Evolutionary conservation across 2,888 invertebrate genomes (phyloP), one percentile per base, ranked within the genome.

Genomic region (Pyrrhosoma nymphula): DNA sequence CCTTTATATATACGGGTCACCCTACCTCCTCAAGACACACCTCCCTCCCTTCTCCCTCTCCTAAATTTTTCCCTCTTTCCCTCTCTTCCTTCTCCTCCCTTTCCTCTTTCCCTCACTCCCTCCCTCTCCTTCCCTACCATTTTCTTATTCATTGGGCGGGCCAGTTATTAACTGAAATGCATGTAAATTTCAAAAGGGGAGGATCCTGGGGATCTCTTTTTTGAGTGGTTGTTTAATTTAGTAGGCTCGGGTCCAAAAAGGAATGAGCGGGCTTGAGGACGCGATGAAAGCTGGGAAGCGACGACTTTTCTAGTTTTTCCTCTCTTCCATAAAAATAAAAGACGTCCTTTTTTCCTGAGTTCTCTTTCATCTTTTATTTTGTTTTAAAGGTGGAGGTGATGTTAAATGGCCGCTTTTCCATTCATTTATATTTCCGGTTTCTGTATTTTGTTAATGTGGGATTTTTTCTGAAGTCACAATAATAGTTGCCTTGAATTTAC

Each of bases 161-260:
- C 30, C 82, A 82, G 82, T 82, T 82, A 82, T 82, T 82, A 82
- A 82, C 82, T 82, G 82, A 82, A 82, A 82, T 82, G 82, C 82
- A 82, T 82, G 82, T 82, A 82, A 82, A 82, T 82, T 82, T 82
- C 26, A 82, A 26, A 35, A 35, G 35, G 47, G 47, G 47, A 69
- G 82, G 82, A 82, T 82, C 82, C 82, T 35, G 35, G 82, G 18
- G 82, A n/a, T 60, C 18, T 60, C 18, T 16, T 18, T 82, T 82
- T 35, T 82, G 82, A 82, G 82, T 35, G 30, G 30, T 82, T 82
- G 82, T 82, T 82, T 82, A 82, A 82, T 82, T 82, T 82, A 82
- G 30, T 82, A 82, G 82, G 30, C 82, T 82, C 35, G 35, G 16
- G 35, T 30, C 35, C 82, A 30, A 60, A 69, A 35, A 82, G 82